A percentile compares a stretch with the other conserved stretches of the same genome.
These are phyloP conservation scores for Scleropages formosus DNA, from an alignment of 2,797 vertebrate genomes.

Conservation along the genomic window DNA sequence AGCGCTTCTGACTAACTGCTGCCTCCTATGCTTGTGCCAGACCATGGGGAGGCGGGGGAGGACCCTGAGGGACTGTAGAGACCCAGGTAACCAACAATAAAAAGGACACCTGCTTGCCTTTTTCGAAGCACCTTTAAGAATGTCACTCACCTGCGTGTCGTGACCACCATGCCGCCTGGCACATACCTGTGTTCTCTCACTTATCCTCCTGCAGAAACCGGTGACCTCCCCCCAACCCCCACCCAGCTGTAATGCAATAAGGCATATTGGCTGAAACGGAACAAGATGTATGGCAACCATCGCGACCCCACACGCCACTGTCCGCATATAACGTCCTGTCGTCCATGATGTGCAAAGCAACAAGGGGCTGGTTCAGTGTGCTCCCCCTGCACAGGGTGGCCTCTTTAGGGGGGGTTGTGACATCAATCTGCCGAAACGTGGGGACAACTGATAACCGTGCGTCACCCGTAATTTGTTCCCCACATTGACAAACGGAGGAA, in stretches of 20 bases:
- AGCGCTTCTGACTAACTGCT: constrained; percentile 56
- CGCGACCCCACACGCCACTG: not conserved
- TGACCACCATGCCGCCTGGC: not conserved
- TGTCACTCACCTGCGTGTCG: constrained; percentile 2
- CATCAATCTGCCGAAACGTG: constrained; percentile 57
- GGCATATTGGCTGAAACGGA: not conserved
- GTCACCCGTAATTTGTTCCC: constrained; percentile 61
- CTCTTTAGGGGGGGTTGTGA: constrained; percentile 55
- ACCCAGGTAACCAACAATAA: constrained; percentile 63
- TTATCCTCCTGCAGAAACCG: not conserved
- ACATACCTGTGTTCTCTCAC: not conserved
- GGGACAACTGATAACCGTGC: constrained; percentile 57
- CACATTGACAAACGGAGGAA: constrained; percentile 62
- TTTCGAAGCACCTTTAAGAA: constrained; percentile 6
- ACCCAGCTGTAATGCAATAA: not conserved
- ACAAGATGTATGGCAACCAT: not conserved
- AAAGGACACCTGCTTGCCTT: constrained; percentile 29
- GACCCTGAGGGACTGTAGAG: constrained; percentile 69
- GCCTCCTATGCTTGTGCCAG: constrained; percentile 69
- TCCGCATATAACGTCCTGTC: not conserved
- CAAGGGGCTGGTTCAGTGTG: too few species aligned
- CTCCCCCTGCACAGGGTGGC: not conserved
- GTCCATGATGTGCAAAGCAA: not conserved
- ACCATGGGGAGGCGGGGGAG: constrained; percentile 68
- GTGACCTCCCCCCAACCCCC: not conserved